phyloP scores from a whole-genome alignment of 2,888 invertebrate species.

The Ochlodes sylvanus region DNA sequence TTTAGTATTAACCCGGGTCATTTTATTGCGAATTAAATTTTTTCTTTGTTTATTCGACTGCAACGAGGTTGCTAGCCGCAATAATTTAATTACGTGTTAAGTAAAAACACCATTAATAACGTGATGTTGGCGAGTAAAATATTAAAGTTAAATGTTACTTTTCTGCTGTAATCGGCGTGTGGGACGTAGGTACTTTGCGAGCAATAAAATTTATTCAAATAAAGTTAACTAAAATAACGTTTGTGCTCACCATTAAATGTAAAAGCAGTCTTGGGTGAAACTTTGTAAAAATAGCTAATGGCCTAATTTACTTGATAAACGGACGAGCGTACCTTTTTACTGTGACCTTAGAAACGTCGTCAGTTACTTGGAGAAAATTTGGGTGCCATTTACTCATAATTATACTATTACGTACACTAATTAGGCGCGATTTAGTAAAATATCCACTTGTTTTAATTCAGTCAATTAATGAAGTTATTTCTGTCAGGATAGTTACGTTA shows the following conservation, averaged over 20 bases:
- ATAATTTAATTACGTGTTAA: background rate
- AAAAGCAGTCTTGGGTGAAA: slow-evolving; percentile 5
- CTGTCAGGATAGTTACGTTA: no score
- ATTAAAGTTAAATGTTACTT: slow-evolving; percentile 12
- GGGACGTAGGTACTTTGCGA: slow-evolving; percentile 51
- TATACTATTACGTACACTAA: no score
- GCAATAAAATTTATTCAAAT: slow-evolving; percentile 61
- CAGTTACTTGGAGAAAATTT: background rate
- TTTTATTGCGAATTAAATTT: background rate
- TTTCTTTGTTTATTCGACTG: background rate
- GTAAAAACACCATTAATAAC: background rate
- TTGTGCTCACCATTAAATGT: background rate
- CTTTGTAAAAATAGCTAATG: slow-evolving; percentile 19
- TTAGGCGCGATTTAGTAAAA: no score
- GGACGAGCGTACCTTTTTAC: background rate
- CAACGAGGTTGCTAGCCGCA: background rate
- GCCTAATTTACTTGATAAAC: slow-evolving; percentile 33
- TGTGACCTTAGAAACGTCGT: background rate
- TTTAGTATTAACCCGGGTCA: background rate
- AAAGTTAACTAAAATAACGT: slow-evolving; percentile 32
- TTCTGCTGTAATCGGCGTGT: slow-evolving; percentile 2
- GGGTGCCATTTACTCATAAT: no score
- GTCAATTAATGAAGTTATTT: no score
- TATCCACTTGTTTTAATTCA: no score
- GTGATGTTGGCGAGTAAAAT: slow-evolving; percentile 11